phyloP scores from a whole-genome alignment of 30 jellyfish, hydroid and myxozoan species.

The Chironex yamaguchii region DNA sequence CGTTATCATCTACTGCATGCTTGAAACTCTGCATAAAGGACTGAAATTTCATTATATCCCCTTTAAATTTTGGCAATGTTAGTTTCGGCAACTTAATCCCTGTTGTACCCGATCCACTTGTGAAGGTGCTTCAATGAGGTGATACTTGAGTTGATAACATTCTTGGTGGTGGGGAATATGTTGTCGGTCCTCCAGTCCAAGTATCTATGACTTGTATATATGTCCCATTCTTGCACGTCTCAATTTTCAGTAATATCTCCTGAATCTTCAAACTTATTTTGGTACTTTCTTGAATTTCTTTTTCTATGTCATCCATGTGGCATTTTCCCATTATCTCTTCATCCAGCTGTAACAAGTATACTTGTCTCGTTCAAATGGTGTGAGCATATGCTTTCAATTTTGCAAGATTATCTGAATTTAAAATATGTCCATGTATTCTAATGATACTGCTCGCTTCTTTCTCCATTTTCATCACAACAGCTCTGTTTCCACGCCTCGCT shows the following conservation, averaged over 20 bases:
- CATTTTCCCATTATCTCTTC: slow-evolving; percentile 10
- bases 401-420: too few relatives aligned
- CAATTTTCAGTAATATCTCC: not conserved
- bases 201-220: too few relatives aligned
- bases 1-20: slow-evolving; percentile 2
- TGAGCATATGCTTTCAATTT: too few relatives aligned
- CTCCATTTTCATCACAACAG: too few relatives aligned
- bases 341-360: not conserved
- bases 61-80: slow-evolving; percentile 21
- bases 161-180: too few relatives aligned
- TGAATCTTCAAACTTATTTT: not conserved
- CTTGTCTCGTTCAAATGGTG: not conserved
- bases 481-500: too few relatives aligned
- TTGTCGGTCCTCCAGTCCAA: too few relatives aligned
- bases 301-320: slow-evolving; percentile 15
- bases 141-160: too few relatives aligned
- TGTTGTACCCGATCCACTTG: too few relatives aligned
- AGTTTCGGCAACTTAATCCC: slow-evolving; percentile 37
- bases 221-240: not conserved
- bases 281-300: slow-evolving; percentile 9
- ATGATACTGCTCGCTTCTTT: too few relatives aligned
- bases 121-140: too few relatives aligned
- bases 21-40: slow-evolving; percentile 14
- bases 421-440: too few relatives aligned
- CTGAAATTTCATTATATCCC: slow-evolving; percentile 38